phyloP scores from a whole-genome alignment of 2,113 vertebrate species.

The Progne subis region DNA sequence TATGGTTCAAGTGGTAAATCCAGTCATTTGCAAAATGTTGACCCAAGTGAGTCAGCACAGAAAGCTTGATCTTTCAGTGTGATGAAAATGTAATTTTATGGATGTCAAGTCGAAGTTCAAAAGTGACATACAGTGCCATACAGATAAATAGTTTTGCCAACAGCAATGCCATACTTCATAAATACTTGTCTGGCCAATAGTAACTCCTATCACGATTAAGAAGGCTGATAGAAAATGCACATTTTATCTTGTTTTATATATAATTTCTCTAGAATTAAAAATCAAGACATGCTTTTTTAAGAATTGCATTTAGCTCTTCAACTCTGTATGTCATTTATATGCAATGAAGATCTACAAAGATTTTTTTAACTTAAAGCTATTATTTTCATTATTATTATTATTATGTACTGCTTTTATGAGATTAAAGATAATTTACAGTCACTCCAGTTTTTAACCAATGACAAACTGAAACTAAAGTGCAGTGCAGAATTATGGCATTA shows the following conservation, averaged over 20 bases:
- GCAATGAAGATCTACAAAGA: background rate
- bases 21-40: slow-evolving; percentile 82
- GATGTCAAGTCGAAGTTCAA: slow-evolving; percentile 82
- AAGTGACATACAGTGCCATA: slow-evolving; percentile 79
- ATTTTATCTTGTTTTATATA: slow-evolving; percentile 52
- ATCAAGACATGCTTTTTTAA: slow-evolving; percentile 2
- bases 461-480: background rate
- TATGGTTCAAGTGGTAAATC: slow-evolving; percentile 83
- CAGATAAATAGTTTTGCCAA: slow-evolving; percentile 81
- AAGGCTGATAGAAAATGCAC: slow-evolving; percentile 53
- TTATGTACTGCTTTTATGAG: background rate
- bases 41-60: slow-evolving; percentile 78
- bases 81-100: slow-evolving; percentile 84
- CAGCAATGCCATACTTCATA: slow-evolving; percentile 81
- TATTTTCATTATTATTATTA: background rate
- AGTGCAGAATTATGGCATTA: background rate
- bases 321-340: background rate
- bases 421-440: background rate
- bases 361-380: background rate
- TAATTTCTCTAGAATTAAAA: slow-evolving; percentile 46
- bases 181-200: slow-evolving; percentile 69
- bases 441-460: background rate
- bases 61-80: slow-evolving; percentile 81
- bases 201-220: slow-evolving; percentile 66
- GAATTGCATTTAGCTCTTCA: slow-evolving; percentile 4